Evolutionary conservation across 2,797 vertebrate species (phyloP), one percentile per base, ranked within the genome.

Genomic region (Mormyrops boulengeri): DNA sequence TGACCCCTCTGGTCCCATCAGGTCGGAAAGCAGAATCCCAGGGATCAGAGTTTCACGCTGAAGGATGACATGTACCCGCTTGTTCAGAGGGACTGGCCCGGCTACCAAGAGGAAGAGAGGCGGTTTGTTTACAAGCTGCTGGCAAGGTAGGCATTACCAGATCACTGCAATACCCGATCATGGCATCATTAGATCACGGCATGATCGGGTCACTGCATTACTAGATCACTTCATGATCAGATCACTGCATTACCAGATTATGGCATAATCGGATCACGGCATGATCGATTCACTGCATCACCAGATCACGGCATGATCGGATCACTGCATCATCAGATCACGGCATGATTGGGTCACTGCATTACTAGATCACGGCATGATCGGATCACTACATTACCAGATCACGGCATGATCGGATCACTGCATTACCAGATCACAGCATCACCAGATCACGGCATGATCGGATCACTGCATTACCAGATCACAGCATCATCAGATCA

Each of bases 31-130:
- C 92, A 95, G 88, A 97, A 95, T 91, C 91, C 92, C 30, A 94
- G 95, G 92, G 96, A 96, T 92, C 94, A 95, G 90, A 96, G 96
- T 92, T 96, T 93, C 92, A 93, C 92, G 85, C 90, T 96, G 89
- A 96, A 95, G 91, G 96, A 97, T 89, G 96, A 96, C 17, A 91
- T 95, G 89, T 95, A 93, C 89, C 93, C 92, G 91, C 94, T 93
- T 0, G 91, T 95, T 8, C 95, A 94, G 88, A 96, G 82, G 91
- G 95, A 96, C 92, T 96, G 96, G 96, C 94, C 95, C 0, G 95
- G 95, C 26, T 95, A 96, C 87, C 34, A 91, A 0, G 95, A 96
- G 47, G 96, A 96, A 90, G 96, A 97, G 92, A 95, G 90, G 91
- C 96, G 95, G 89, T 94, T 96, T 57, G 92, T 97, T 88, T 92